phyloP scores from a whole-genome alignment of 1,140 invertebrate genomes.

The Trialeurodes vaporariorum region DNA sequence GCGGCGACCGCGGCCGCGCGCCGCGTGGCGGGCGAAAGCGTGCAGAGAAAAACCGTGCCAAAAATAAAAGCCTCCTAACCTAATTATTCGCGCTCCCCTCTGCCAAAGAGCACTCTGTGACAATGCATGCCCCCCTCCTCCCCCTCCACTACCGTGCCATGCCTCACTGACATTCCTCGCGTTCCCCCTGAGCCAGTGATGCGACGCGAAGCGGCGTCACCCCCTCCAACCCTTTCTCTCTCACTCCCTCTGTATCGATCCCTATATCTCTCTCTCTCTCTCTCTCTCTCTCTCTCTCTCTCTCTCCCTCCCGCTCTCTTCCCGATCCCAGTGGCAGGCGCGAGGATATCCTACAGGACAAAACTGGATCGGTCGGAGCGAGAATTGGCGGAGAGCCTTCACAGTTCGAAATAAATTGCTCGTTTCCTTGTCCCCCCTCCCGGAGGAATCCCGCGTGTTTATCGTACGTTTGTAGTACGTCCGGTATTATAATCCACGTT shows the following conservation, averaged over 20 bases:
- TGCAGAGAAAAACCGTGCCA: neutral
- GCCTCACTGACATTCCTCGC: neutral
- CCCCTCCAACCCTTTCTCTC: no score
- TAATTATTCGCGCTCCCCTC: neutral
- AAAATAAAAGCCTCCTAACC: neutral
- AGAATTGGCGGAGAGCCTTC: neutral
- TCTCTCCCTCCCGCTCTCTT: neutral
- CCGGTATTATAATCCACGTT: neutral
- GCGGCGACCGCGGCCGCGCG: no score
- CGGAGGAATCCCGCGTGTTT: neutral
- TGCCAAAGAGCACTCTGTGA: neutral
- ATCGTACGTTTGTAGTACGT: neutral
- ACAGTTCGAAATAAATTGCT: neutral
- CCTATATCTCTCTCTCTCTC: no score
- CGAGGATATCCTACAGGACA: neutral
- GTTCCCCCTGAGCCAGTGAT: no score
- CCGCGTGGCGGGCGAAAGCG: no score
- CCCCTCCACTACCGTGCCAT: neutral
- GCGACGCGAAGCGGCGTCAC: no score
- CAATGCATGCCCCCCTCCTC: neutral
- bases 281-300: no score
- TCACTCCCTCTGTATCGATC: no score
- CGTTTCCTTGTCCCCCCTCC: neutral
- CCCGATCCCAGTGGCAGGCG: neutral
- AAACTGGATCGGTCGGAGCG: neutral